Base-by-base conservation (phyloP, 2,797 vertebrate genomes). In the Hippopotamyrus pictus region DNA sequence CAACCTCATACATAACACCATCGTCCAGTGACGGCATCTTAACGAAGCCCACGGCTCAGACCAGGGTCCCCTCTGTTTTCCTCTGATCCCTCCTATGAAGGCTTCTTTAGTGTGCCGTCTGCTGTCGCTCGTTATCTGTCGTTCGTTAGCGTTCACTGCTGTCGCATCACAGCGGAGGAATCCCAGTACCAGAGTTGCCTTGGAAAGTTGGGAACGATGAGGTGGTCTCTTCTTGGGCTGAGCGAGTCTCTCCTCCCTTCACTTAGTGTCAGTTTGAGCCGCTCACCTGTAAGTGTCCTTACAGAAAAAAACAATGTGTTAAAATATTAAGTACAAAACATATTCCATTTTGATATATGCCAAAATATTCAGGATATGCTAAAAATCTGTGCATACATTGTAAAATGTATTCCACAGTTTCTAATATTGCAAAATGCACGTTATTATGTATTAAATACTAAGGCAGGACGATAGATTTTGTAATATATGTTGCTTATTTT, bases 231-330 rank as follows among this genome's bases (percentile, higher is more conserved):
- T 17, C 73, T 53, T n/a, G 17, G 50, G 5, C 69, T 82, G 73
- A 88, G 51, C 29, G 51, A 73, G 82, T 84, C 82, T 46, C 46
- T 50, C 19, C 82, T 84, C 82, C 44, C 48, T 50, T 25, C 19
- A 46, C 82, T 84, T 50, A 86, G 29, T 54, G 84, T 50, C 48
- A 86, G 48, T 57, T 57, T 50, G 51, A 86, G 25, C 29, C 46
- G 29, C 37, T 88, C 57, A 62, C 86, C 86, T 44, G 85, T 86
- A 86, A 86, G 85, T 86, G 85, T 86, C 85, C 85, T 86, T 86
- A 86, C 53, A 54, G 29, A 57, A 59, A 86, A 86, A 48, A 37
- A 62, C 37, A 2, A 46, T 22, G 54, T 87, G 53, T 65, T 88
- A 12, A 88, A 62, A 46, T 57, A 19, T 87, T 57, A 54, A 59